Conservation (phyloP, 1,140 invertebrate genomes). For the Meloidogyne exigua region DNA sequence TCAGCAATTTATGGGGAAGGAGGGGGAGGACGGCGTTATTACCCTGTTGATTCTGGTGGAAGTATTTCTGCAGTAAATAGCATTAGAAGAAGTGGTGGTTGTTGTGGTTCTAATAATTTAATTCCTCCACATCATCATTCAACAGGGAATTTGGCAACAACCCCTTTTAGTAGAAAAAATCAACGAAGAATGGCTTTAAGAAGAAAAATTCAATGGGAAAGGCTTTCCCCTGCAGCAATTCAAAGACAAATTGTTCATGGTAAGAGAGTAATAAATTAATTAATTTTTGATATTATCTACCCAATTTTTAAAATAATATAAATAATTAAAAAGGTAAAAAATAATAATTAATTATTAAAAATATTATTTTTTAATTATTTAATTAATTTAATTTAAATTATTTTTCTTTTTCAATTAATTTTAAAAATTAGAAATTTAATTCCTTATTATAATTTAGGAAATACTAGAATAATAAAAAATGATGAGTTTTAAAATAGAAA, state of each 20-base stretch:
- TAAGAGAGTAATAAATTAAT: background rate
- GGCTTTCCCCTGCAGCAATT: conserved; percentile 9
- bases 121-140: conserved; percentile 1
- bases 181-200: conserved; percentile 15
- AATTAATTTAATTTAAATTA: too few species aligned
- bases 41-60: too few species aligned
- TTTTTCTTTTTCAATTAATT: too few species aligned
- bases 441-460: background rate
- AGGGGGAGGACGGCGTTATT: background rate
- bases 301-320: too few species aligned
- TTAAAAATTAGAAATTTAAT: background rate
- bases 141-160: background rate
- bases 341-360: too few species aligned
- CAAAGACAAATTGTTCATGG: conserved; percentile 17
- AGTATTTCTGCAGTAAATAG: background rate
- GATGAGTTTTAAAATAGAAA: background rate
- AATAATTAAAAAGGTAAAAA: too few species aligned
- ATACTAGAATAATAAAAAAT: too few species aligned
- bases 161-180: background rate
- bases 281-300: too few species aligned
- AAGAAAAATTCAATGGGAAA: conserved; percentile 11
- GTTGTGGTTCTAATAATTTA: background rate
- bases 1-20: background rate
- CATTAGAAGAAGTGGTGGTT: background rate
- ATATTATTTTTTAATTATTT: too few species aligned